Evolutionary conservation across 2,797 vertebrate genomes (phyloP), one percentile per base, ranked within the genome.

Genomic region (Myiotriccus ornatus): DNA sequence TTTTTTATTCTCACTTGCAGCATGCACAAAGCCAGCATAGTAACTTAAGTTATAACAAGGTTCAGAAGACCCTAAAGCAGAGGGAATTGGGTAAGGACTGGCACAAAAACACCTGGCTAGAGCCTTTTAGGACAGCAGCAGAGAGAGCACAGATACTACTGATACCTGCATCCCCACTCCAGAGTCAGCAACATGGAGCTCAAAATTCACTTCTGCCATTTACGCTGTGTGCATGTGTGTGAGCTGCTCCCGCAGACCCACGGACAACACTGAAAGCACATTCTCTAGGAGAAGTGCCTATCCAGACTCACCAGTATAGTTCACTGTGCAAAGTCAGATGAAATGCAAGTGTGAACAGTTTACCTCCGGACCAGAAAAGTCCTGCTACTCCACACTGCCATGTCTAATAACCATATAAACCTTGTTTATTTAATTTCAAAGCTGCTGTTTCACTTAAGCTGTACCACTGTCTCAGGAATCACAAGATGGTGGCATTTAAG

Each of bases 381-480:
- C 56, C 87, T 90, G 93, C 50, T 74, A 68, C 50, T 89, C 75
- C 69, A 93, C 67, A 75, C 57, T 56, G 15, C 71, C 82, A 88
- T 37, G 53, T 87, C 79, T 94, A 86, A 75, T 92, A 91, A 68
- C 89, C 70, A 78, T 20, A 94, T 35, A 90, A 95, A 94, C 34
- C 44, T 70, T 71, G 44, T 71, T 95, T 96, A 84, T 73, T 93
- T 91, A 44, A 96, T 96, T 97, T 96, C 93, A 87, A 85, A 95
- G 87, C 94, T 56, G 69, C 55, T 69, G 50, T 47, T 96, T 95
- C 68, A 49, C 77, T 90, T 94, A 94, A 96, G 85, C 87, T 4
- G 1, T 81, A 65, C 83, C 74, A 56, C 0, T 9, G 76, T 73
- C 69, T 68, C 53, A 59, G 79, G 60, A 96, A 84, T 93, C 89